Evolutionary conservation across 1,140 invertebrate genomes (phyloP), one percentile per base, ranked within the genome.

Genomic region (Asbolus verrucosus): DNA sequence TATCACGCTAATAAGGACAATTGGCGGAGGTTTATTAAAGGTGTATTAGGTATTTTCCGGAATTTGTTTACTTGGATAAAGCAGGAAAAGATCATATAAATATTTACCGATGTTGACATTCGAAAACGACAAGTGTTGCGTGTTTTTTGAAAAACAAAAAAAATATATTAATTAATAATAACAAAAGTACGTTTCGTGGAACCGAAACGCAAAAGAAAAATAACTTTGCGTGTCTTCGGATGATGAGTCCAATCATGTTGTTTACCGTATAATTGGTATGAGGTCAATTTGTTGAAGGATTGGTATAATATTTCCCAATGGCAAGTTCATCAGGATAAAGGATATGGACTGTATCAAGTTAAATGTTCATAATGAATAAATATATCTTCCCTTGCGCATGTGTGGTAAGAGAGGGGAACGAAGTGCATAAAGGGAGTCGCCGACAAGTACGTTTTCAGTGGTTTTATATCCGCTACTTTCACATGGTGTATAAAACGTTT

Each of bases 401-500:
- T 50, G 43, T 50, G 1, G 43, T 19, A 9, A 50, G 19, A 21
- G 43, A 50, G 43, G 43, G 43, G 43, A 50, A 21, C 8, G 16
- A 50, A 50, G 43, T 50, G 43, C 43, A 50, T 50, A 50, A 50
- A 50, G 43, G 16, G 16, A 50, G 43, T 21, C 43, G 19, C 19
- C 43, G 43, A 50, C 43, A 50, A 50, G 43, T 50, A 21, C 43
- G 43, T 50, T 21, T 19, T 50, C 43, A 50, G 43, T 50, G 43
- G 43, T 50, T 21, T 21, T 21, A 50, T 21, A 50, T 21, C 43
- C 43, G 43, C 43, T 50, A 50, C 43, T 50, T 50, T 50, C 43
- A 50, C 43, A 50, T 50, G 18, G 43, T 50, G 43, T 50, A 50
- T 50, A 19, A 50, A 50, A 50, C 43, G 43, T 50, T 50, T 36